Conservation (phyloP, 2,113 vertebrate species). For the Seriola dumerili region DNA sequence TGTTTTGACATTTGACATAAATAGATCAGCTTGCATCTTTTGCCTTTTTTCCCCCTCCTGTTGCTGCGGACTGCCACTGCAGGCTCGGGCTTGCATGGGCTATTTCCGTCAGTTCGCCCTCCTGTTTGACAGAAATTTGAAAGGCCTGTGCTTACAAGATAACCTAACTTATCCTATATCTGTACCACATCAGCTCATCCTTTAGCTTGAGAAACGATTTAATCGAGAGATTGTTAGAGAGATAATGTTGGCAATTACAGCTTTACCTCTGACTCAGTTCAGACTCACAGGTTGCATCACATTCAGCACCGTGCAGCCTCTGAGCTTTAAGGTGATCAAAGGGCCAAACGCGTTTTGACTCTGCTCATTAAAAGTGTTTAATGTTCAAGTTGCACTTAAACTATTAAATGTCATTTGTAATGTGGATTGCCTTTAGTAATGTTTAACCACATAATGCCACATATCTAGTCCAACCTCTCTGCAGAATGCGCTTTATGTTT, state of each 20-base stretch:
- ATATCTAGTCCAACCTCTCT: conserved; percentile 6
- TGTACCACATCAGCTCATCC: conserved; percentile 9
- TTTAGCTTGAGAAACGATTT: not conserved
- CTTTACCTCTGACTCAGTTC: not conserved
- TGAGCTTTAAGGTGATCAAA: not conserved
- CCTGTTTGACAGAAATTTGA: conserved; percentile 2
- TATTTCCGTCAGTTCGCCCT: not conserved
- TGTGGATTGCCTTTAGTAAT: conserved; percentile 23
- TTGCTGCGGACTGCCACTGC: not conserved
- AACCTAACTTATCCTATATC: not conserved
- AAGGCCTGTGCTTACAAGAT: not conserved
- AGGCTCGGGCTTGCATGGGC: conserved; percentile 2
- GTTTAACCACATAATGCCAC: conserved; percentile 31
- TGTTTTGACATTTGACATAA: conserved; percentile 61
- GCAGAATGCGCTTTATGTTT: not conserved
- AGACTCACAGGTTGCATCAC: not conserved
- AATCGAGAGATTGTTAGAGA: conserved; percentile 15
- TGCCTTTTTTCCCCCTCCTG: not conserved
- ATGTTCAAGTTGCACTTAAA: conserved; percentile 9
- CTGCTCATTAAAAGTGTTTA: conserved; percentile 7
- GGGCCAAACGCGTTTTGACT: not conserved
- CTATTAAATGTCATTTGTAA: not conserved
- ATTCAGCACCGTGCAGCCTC: not conserved
- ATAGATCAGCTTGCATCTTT: conserved; percentile 33
- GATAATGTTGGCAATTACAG: not conserved